Conservation (phyloP, 2,888 invertebrate species). For the Amphiduros pacificus region DNA sequence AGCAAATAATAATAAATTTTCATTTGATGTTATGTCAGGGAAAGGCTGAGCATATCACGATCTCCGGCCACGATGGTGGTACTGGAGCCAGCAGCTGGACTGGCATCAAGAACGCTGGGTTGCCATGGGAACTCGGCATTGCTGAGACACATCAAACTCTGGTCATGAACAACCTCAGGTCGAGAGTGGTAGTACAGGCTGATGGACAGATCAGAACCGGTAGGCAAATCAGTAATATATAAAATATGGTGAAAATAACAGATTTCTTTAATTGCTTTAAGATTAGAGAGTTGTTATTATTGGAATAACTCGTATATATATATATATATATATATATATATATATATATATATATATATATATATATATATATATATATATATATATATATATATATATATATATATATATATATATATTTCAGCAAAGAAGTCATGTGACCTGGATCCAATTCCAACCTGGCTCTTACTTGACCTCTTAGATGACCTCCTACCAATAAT, state of each 20-base stretch:
- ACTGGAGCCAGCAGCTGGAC: slow-evolving; percentile 99
- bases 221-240: slow-evolving; percentile 35
- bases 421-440: too few species aligned
- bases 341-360: too few species aligned
- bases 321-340: not conserved
- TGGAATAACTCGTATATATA: not conserved
- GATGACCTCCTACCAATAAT: too few species aligned
- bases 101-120: slow-evolving; percentile 94
- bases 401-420: too few species aligned
- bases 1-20: too few species aligned
- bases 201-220: slow-evolving; percentile 81
- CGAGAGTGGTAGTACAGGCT: slow-evolving; percentile 92
- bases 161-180: slow-evolving; percentile 87
- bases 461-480: too few species aligned
- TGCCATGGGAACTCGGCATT: slow-evolving; percentile 98
- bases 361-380: too few species aligned
- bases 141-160: slow-evolving; percentile 98
- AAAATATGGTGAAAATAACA: too few species aligned
- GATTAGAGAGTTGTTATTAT: not conserved
- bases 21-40: slow-evolving; percentile 75
- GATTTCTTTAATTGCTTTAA: too few species aligned
- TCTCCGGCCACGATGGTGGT: slow-evolving; percentile 98
- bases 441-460: too few species aligned
- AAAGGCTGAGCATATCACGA: slow-evolving; percentile 97
- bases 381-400: too few species aligned